These are phyloP conservation scores for Cynodonichthys magdalenae DNA, from an alignment of 2,797 vertebrate genomes.

Conservation along the genomic window DNA sequence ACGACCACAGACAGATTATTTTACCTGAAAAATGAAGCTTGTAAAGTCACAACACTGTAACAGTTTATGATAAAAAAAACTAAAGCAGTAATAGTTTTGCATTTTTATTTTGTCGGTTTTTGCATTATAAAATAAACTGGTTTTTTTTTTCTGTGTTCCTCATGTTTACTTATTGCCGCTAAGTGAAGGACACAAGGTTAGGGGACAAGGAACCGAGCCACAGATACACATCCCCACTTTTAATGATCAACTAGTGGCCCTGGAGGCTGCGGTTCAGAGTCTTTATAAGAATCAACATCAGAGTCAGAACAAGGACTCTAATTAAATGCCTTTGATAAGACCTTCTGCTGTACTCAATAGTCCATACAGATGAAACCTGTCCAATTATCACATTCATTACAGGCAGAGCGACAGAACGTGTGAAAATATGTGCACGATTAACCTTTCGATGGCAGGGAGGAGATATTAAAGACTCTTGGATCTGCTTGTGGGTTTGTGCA, in stretches of 20 bases:
- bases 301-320: constrained; percentile 61
- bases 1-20: neutral
- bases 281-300: constrained; percentile 64
- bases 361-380: constrained; percentile 54
- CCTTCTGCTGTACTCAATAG: constrained; percentile 57
- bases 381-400: constrained; percentile 66
- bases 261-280: constrained; percentile 51
- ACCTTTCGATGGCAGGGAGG: constrained; percentile 27
- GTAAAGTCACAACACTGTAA: neutral
- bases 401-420: constrained; percentile 19
- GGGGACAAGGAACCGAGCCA: constrained; percentile 32
- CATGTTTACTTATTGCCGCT: constrained; percentile 11
- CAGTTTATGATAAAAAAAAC: neutral
- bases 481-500: constrained; percentile 14
- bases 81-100: neutral
- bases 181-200: constrained; percentile 25
- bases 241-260: constrained; percentile 70
- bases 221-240: constrained; percentile 41
- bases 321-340: constrained; percentile 60
- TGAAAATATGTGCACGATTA: constrained; percentile 41
- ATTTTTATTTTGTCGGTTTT: neutral
- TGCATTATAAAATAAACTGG: too few relatives aligned
- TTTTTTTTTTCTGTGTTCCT: too few relatives aligned
- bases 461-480: constrained; percentile 17
- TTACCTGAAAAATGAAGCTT: neutral